Evolutionary conservation across 2,113 vertebrate species (phyloP).

Genomic region (Entosphenus tridentatus): DNA sequence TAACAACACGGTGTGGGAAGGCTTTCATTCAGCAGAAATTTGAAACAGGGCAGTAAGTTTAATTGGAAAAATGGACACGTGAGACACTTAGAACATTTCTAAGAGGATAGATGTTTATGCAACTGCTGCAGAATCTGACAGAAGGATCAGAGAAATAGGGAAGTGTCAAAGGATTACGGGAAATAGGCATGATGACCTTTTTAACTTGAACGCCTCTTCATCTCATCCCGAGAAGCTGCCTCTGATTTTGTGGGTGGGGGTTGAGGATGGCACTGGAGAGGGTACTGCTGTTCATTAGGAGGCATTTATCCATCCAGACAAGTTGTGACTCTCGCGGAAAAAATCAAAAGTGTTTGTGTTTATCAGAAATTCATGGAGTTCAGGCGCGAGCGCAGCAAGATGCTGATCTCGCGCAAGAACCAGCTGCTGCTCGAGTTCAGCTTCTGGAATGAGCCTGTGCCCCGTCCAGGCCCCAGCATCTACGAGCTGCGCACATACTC

Average conservation of each 20-base stretch:
- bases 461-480: conserved; percentile 65
- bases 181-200: not conserved
- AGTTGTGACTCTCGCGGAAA: not conserved
- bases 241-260: not conserved
- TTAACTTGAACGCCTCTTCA: not conserved
- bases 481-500: conserved; percentile 87
- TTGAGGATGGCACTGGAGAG: not conserved
- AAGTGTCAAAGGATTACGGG: not conserved
- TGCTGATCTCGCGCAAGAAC: conserved; percentile 80
- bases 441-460: conserved; percentile 80
- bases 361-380: conserved; percentile 52
- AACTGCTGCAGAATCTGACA: too few species aligned
- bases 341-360: conserved; percentile 3
- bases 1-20: too few species aligned
- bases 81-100: too few species aligned
- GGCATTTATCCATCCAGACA: not conserved
- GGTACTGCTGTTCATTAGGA: not conserved
- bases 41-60: too few species aligned
- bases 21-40: too few species aligned
- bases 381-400: conserved; percentile 54
- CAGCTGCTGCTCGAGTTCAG: conserved; percentile 83
- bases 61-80: too few species aligned
- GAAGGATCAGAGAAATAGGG: too few species aligned
- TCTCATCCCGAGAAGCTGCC: not conserved
- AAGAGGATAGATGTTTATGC: too few species aligned